These are phyloP conservation scores for Lepas anatifera DNA, from an alignment of 2,888 invertebrate genomes.

Conservation along the genomic window DNA sequence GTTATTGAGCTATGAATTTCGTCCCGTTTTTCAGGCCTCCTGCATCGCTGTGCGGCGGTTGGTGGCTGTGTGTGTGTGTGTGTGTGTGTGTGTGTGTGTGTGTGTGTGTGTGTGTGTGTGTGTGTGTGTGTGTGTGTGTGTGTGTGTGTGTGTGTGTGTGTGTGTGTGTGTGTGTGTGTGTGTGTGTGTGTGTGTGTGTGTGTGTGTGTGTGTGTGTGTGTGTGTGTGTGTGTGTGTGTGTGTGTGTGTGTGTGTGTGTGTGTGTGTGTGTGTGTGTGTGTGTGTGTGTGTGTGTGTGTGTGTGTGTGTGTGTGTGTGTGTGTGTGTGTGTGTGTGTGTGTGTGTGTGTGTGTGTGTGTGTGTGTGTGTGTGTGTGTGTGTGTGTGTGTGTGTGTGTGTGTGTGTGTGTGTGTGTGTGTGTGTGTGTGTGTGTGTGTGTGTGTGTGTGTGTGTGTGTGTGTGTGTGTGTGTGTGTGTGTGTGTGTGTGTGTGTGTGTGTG, in stretches of 20 bases:
- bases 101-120: background rate
- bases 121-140: background rate
- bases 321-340: conserved; percentile 3
- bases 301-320: conserved; percentile 6
- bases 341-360: background rate
- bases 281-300: conserved; percentile 2
- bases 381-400: conserved; percentile 8
- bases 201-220: background rate
- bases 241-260: conserved; percentile 3
- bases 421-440: conserved; percentile 12
- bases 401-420: conserved; percentile 9
- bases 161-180: background rate
- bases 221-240: conserved; percentile 9
- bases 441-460: conserved; percentile 8
- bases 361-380: conserved; percentile 15
- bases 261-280: conserved; percentile 4
- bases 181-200: background rate
- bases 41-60: too few relatives aligned
- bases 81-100: background rate
- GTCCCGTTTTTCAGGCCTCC: too few relatives aligned
- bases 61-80: background rate
- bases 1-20: too few relatives aligned
- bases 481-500: conserved; percentile 15
- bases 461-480: conserved; percentile 16
- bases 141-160: background rate